Evolutionary conservation across 2,113 vertebrate genomes (phyloP).

Genomic region (Amazona vittata): DNA sequence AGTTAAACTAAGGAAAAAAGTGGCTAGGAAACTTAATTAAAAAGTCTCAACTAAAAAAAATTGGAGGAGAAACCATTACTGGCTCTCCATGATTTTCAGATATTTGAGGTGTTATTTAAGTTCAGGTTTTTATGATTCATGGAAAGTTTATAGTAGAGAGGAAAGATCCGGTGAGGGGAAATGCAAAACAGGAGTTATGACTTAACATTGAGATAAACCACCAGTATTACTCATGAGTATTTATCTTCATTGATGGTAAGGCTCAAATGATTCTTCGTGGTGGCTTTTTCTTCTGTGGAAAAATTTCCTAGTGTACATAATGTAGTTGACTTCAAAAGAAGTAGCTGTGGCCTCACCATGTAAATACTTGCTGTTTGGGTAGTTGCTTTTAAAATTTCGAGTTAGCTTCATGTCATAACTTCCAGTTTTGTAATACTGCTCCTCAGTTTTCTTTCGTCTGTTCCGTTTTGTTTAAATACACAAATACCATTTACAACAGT

Average conservation of each 20-base stretch:
- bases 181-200: background rate
- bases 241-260: background rate
- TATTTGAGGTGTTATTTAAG: background rate
- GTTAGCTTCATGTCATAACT: background rate
- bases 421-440: background rate
- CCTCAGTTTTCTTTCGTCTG: background rate
- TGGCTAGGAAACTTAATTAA: background rate
- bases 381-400: background rate
- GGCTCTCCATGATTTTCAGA: background rate
- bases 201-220: background rate
- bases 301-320: background rate
- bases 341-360: background rate
- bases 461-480: background rate
- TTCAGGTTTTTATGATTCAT: background rate
- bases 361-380: conserved; percentile 13
- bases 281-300: background rate
- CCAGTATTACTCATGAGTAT: background rate
- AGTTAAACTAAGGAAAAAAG: background rate
- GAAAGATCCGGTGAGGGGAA: background rate
- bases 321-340: background rate
- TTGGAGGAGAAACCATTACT: background rate
- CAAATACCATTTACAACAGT: background rate
- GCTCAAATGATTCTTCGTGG: background rate
- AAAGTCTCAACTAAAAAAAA: background rate
- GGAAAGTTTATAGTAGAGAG: background rate